Conservation (phyloP, 2,888 invertebrate genomes). For the Nomada lathburiana region DNA sequence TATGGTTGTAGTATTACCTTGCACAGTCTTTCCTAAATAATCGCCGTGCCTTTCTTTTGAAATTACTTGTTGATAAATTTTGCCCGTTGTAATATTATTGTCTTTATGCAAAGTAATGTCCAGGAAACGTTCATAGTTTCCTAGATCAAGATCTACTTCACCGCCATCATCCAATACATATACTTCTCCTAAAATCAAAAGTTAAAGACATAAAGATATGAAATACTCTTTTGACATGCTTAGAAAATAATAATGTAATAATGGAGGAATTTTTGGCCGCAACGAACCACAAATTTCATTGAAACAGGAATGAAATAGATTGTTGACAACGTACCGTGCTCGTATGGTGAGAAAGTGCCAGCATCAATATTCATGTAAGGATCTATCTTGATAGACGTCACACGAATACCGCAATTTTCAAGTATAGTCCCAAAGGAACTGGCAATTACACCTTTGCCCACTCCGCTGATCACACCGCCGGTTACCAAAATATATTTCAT, state of each 20-base stretch:
- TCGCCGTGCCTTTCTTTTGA: conserved; percentile 97
- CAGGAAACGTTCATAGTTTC: conserved; percentile 99
- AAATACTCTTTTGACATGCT: not conserved
- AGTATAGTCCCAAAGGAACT: conserved; percentile 98
- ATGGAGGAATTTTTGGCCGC: not conserved
- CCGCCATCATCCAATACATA: conserved; percentile 99
- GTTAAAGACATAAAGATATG: not conserved
- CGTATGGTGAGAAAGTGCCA: conserved; percentile 99
- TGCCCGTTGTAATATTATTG: conserved; percentile 99
- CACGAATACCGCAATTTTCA: conserved; percentile 97
- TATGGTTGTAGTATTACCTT: conserved; percentile 87
- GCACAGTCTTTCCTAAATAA: conserved; percentile 99
- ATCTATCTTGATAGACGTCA: conserved; percentile 99
- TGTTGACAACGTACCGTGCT: conserved; percentile 92
- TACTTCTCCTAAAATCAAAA: conserved; percentile 92
- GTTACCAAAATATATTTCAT: conserved; percentile 99
- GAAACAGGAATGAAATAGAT: not conserved
- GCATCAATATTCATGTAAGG: conserved; percentile 99
- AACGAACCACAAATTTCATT: not conserved
- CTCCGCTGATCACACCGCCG: conserved; percentile 99
- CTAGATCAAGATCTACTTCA: conserved; percentile 99
- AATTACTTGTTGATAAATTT: conserved; percentile 98
- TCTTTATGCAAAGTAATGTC: conserved; percentile 97
- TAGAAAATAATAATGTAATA: not conserved
- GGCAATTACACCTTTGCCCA: conserved; percentile 98